These are phyloP conservation scores for Condylura cristata DNA, from an alignment of 2,113 vertebrate genomes.

Conservation along the genomic window DNA sequence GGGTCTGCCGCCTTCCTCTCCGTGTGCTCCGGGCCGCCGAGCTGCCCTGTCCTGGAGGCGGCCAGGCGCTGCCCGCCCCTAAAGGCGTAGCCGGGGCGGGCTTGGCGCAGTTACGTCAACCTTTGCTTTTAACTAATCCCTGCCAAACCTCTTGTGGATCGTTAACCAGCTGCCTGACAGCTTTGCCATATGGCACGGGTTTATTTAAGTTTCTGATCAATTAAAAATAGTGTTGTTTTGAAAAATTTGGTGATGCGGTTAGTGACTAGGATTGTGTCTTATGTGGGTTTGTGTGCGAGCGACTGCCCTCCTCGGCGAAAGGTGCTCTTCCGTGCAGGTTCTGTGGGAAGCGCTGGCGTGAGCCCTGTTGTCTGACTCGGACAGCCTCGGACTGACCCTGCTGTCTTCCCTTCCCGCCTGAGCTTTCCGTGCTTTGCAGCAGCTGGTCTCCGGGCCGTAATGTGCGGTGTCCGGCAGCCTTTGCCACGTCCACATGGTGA, in stretches of 20 bases:
- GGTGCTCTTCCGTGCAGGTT: background rate
- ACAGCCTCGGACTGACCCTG: background rate
- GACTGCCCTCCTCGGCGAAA: background rate
- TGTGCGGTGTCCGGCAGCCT: background rate
- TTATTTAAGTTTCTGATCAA: constrained; percentile 25
- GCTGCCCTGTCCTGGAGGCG: too few relatives aligned
- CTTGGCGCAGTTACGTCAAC: too few relatives aligned
- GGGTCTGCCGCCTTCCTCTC: too few relatives aligned
- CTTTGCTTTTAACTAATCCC: constrained; percentile 53
- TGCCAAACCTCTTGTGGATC: background rate
- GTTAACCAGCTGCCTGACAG: background rate
- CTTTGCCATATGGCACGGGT: background rate
- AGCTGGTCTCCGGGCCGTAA: background rate
- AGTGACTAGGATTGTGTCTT: background rate
- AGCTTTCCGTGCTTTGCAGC: background rate
- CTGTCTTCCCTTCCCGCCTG: background rate
- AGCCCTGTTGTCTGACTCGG: background rate
- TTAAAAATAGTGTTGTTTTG: constrained; percentile 40
- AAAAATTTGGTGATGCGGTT: background rate
- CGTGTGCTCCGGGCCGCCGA: too few relatives aligned
- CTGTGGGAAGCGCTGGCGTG: too few relatives aligned
- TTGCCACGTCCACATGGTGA: background rate
- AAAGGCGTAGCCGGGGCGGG: too few relatives aligned
- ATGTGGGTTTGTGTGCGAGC: constrained; percentile 13
- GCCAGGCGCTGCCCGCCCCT: too few relatives aligned